Percentiles rank a stretch among this genome's conserved stretches.
Evolutionary conservation across 2,113 vertebrate genomes (phyloP).

Genomic region (Sinocyclocheilus grahami): DNA sequence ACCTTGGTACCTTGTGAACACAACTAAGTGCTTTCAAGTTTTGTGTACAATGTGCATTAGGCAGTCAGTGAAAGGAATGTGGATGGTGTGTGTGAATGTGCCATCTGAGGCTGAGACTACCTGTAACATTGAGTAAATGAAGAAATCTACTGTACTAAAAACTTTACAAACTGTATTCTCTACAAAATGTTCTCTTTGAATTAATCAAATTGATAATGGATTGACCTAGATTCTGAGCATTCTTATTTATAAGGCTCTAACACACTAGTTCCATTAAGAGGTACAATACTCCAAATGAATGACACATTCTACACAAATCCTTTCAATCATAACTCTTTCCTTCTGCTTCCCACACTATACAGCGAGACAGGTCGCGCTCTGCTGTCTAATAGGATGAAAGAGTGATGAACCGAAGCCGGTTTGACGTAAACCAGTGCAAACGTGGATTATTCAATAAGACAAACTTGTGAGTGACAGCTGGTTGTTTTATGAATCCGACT

Average conservation of each 20-base stretch:
- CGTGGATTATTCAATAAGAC: background rate
- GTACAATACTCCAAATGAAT: background rate
- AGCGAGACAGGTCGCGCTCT: background rate
- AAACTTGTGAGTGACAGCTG: constrained; percentile 13
- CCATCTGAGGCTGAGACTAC: background rate
- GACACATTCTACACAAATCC: background rate
- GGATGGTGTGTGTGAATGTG: background rate
- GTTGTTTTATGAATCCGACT: constrained; percentile 38
- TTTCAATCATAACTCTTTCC: constrained; percentile 12
- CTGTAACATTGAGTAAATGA: background rate
- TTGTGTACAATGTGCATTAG: background rate
- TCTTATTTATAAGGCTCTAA: background rate
- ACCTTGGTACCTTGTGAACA: background rate
- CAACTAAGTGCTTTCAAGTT: background rate
- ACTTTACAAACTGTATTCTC: background rate
- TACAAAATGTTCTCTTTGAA: background rate
- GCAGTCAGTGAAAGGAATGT: background rate
- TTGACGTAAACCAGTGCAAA: background rate
- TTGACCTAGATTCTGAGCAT: background rate
- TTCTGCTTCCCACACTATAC: background rate
- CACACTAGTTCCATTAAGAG: constrained; percentile 3
- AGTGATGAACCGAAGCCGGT: background rate
- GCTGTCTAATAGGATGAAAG: constrained; percentile 3
- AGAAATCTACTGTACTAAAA: background rate
- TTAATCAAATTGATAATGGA: background rate